These are phyloP conservation scores for Drosophila azteca DNA, from an alignment of 1,140 invertebrate genomes.

Conservation along the genomic window DNA sequence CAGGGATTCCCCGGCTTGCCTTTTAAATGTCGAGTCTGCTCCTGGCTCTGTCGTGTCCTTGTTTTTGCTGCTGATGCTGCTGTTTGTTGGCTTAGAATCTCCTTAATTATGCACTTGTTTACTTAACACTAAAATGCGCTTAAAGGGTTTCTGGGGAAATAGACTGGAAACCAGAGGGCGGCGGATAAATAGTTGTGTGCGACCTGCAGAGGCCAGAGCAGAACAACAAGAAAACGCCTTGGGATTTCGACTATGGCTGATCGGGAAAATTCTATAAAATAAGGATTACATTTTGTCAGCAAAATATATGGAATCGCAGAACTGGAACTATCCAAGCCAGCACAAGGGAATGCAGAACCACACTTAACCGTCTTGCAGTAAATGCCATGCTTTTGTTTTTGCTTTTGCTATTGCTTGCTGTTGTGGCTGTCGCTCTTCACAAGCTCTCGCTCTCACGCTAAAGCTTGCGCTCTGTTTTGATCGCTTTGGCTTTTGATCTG, in stretches of 20 bases:
- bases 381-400: no score
- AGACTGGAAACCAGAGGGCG: conserved; percentile 25
- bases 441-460: no score
- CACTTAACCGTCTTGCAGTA: no score
- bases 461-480: no score
- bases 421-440: no score
- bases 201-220: conserved; percentile 1
- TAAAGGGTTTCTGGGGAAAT: conserved; percentile 54
- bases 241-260: background rate
- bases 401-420: no score
- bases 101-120: conserved; percentile 68
- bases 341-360: no score
- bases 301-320: no score
- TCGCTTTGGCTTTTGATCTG: no score
- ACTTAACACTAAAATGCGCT: conserved; percentile 57
- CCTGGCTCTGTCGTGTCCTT: conserved; percentile 3
- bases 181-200: conserved; percentile 31
- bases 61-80: conserved; percentile 19
- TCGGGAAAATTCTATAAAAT: background rate
- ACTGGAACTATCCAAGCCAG: no score
- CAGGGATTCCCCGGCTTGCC: conserved; percentile 28
- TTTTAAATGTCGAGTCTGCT: conserved; percentile 53
- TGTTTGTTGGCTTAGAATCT: conserved; percentile 47
- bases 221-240: background rate
- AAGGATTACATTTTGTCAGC: no score